A percentile compares a stretch with the other conserved stretches of the same genome.
Evolutionary conservation across 2,888 invertebrate species (phyloP).

Genomic region (Atethmia centrago): DNA sequence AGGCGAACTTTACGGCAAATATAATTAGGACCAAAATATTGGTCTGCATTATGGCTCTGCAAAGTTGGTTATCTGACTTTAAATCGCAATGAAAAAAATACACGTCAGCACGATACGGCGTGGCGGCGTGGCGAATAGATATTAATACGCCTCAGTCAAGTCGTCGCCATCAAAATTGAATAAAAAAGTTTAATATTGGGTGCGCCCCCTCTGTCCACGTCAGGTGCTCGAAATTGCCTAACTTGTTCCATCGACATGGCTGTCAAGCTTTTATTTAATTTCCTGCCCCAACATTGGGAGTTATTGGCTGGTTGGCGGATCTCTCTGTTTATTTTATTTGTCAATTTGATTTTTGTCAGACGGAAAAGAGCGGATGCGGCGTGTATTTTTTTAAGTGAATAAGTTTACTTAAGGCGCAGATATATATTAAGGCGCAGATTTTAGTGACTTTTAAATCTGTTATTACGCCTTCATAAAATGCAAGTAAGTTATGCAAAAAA

Average conservation of each 20-base stretch:
- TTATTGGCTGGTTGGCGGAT: slow-evolving; percentile 51
- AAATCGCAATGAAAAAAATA: neutral
- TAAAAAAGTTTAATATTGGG: slow-evolving; percentile 56
- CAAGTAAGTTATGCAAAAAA: too few species aligned
- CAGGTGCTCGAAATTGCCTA: slow-evolving; percentile 62
- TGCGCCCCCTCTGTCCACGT: slow-evolving; percentile 30
- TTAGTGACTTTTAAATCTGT: too few species aligned
- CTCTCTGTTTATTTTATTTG: slow-evolving; percentile 29
- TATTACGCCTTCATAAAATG: too few species aligned
- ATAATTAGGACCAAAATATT: neutral
- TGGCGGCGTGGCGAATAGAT: neutral
- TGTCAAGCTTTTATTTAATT: slow-evolving; percentile 62
- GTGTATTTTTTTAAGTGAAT: slow-evolving; percentile 10
- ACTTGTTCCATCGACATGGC: slow-evolving; percentile 56
- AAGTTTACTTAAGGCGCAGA: too few species aligned
- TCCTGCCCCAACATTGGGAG: slow-evolving; percentile 45
- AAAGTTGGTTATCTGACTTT: neutral
- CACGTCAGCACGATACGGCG: neutral
- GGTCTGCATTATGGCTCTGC: neutral
- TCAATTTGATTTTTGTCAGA: slow-evolving; percentile 27
- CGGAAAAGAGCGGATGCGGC: neutral
- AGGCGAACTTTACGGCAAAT: too few species aligned
- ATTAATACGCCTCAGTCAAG: neutral
- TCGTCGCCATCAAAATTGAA: slow-evolving; percentile 44
- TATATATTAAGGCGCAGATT: too few species aligned